These are phyloP conservation scores for Poliocrania exsul DNA, from an alignment of 2,797 vertebrate genomes.

Conservation along the genomic window DNA sequence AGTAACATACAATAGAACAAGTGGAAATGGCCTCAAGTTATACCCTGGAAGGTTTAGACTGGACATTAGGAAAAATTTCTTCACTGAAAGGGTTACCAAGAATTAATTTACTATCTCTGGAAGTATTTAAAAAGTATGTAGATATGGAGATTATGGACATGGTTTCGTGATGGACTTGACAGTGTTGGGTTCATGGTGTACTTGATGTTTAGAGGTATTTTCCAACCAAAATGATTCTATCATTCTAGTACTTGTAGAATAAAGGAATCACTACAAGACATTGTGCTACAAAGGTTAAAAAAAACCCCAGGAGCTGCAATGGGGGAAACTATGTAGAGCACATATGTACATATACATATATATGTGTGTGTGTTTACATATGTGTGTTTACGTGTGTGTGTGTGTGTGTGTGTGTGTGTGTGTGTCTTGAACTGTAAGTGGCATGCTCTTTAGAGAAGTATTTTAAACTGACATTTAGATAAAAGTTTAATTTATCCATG, in stretches of 20 bases:
- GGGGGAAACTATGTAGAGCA: not conserved
- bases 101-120: not conserved
- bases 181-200: not conserved
- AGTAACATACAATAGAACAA: not conserved
- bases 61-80: not conserved
- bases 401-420: too few relatives aligned
- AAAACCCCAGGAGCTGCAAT: accelerated
- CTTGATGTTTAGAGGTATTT: not conserved
- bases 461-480: not conserved
- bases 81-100: not conserved
- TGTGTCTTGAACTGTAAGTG: not conserved
- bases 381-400: too few relatives aligned
- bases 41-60: not conserved
- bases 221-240: not conserved
- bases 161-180: not conserved
- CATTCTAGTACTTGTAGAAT: not conserved
- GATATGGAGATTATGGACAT: too few relatives aligned
- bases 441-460: not conserved
- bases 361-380: too few relatives aligned
- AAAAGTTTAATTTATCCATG: not conserved
- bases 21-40: not conserved
- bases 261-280: not conserved
- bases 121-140: not conserved
- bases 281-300: not conserved
- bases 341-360: not conserved